Percentiles rank a stretch among this genome's conserved stretches.
phyloP scores from a whole-genome alignment of 2,797 vertebrate species.

The Acanthiza pusilla region DNA sequence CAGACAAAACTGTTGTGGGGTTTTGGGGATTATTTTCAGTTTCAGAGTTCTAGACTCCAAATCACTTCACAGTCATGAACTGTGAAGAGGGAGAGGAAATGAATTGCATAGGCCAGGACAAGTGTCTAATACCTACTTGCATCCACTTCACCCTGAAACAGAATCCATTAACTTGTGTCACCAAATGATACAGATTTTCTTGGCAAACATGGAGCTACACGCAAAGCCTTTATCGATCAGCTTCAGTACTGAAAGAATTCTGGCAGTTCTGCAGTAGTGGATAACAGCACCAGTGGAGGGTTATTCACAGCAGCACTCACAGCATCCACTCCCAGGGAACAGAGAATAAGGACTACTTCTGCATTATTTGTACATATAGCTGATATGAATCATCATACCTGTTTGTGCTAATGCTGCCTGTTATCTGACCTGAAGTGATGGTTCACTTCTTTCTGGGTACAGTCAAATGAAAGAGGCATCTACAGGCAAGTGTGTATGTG shows the following conservation, averaged over 20 bases:
- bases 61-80: background rate
- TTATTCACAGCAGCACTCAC: background rate
- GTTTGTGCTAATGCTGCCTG: background rate
- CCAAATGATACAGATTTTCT: background rate
- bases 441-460: background rate
- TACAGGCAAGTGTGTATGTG: fast-evolving
- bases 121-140: background rate
- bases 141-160: background rate
- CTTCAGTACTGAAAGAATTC: background rate
- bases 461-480: background rate
- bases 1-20: background rate
- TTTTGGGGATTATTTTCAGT: background rate
- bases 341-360: background rate
- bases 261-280: background rate
- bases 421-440: background rate
- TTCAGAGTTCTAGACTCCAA: background rate
- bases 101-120: background rate
- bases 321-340: background rate
- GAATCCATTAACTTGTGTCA: background rate
- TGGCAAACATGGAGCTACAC: background rate
- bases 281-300: background rate
- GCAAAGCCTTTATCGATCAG: background rate
- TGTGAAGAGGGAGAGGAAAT: background rate
- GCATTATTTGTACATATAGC: background rate
- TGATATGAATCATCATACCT: background rate